Evolutionary conservation across 2,888 invertebrate species (phyloP), one percentile per base, ranked within the genome.

Genomic region (Falcaria lacertinaria): DNA sequence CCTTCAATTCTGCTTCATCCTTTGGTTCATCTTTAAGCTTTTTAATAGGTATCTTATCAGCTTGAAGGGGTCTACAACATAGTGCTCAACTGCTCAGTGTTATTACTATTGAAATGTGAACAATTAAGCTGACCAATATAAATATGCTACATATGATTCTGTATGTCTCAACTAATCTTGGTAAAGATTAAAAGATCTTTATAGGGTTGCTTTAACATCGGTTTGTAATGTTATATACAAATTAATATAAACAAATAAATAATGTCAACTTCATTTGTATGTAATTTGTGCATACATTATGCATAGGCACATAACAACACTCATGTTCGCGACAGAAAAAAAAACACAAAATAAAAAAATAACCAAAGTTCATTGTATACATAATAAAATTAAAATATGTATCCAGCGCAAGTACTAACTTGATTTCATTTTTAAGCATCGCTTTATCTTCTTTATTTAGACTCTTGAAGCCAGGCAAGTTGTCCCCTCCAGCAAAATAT

Each of bases 391-490:
- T 11, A 34, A 33, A 25, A 7, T 11, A 28, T 11, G 3, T 11
- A 28, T 28, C 1, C 2, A 22, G 7, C 1, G 3, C 5, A 33
- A 45, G 36, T 36, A 90, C 91, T 86, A 89, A 93, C 91, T 94
- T 93, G 38, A 97, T 71, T 44, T 91, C 86, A 34, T 90, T 82
- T 58, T 91, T 92, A 0, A 96, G 84, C 39, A 87, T 82, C 8
- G 79, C 69, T 69, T 94, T 91, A 70, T 97, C 96, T n/a, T 94
- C 94, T 52, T 91, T 89, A 6, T 84, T 91, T 2, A 98, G 83
- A 0, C 71, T 69, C 11, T 91, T 90, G 70, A 93, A 95, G 0
- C 98, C 98, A n/a, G 95, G 94, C 16, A 98, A 78, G 60, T 86
- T 84, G 46, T 93, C 92, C 0, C 94, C 97, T 8, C 90, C 84